Base-by-base conservation (phyloP, 1,140 invertebrate species). In the Fragariocoptes setiger region DNA sequence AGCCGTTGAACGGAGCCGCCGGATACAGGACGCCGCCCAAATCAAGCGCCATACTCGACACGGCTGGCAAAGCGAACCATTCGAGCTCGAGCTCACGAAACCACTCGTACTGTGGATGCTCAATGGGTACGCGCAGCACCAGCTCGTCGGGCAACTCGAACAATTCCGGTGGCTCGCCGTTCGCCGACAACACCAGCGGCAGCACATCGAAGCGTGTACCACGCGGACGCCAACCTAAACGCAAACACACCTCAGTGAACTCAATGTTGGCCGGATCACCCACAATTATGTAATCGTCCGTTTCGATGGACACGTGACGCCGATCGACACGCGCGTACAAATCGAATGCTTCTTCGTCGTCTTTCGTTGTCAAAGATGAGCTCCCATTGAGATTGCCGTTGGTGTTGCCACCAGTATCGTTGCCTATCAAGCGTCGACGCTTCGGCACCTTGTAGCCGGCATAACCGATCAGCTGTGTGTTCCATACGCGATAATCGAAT, bases 21-120 rank as follows among this genome's bases (percentile, higher is more conserved):
- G 80, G 77, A 54, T 86, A 90, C 56, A 85, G 75, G 15, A 90
- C 63, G 4, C 85, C 85, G 4, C 83, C 85, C 52, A 80, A 83
- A 56, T 92, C 83, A 53, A 90, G 80, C 46, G 80, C 62, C 78
- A 90, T 85, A 46, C 63, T 67, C 4, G 76, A 74, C 0, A 85
- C 78, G 0, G 70, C 72, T 1, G 83, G 83, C 8, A 90, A 56
- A 0, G 70, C 73, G 54, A 76, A 88, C 83, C 83, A 92, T 49
- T 75, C 72, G 1, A 90, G 56, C 16, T 67, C 67, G 48, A 90
- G 57, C 25, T 79, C 71, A 45, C 65, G 67, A 53, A 90, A 86
- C 78, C 79, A 86, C 35, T 74, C 66, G 50, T 70, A 78, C 44
- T 80, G 88, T 13, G 85, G 82, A 65, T 90, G 83, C 47, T 60